Conservation (phyloP, 2,797 vertebrate genomes). For the Lagorchestes hirsutus region DNA sequence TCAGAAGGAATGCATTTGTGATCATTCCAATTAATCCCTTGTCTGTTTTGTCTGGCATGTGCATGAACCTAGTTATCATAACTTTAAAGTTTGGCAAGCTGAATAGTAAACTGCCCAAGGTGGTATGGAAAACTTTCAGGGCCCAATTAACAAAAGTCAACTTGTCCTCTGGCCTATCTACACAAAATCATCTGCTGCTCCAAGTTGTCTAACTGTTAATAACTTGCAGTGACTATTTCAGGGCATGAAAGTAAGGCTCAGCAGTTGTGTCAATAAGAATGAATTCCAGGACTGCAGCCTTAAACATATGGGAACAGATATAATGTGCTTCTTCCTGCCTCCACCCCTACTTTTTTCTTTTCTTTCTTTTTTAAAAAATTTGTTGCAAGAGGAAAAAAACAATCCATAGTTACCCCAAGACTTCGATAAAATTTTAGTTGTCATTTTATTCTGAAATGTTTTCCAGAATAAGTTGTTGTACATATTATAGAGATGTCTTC, state of each 20-base stretch:
- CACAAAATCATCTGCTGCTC: constrained; percentile 70
- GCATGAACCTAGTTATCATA: constrained; percentile 80
- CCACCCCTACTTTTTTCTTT: not conserved
- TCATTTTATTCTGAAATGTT: constrained; percentile 12
- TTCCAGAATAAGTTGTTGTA: not conserved
- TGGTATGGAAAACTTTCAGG: constrained; percentile 80
- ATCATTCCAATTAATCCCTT: constrained; percentile 83
- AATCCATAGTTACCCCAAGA: constrained; percentile 66
- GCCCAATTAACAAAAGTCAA: constrained; percentile 79
- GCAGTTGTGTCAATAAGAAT: constrained; percentile 61
- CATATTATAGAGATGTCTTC: not conserved
- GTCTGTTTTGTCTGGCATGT: constrained; percentile 84
- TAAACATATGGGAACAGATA: constrained; percentile 54
- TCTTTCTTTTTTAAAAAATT: not conserved
- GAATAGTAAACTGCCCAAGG: constrained; percentile 79
- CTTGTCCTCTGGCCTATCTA: constrained; percentile 70
- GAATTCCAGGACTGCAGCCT: constrained; percentile 38
- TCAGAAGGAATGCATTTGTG: constrained; percentile 80
- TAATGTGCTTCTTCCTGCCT: not conserved
- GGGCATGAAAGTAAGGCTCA: constrained; percentile 67
- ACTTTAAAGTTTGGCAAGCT: constrained; percentile 81
- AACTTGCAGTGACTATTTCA: constrained; percentile 64
- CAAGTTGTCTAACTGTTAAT: constrained; percentile 72
- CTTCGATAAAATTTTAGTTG: constrained; percentile 5
- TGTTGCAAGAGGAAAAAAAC: constrained; percentile 30